Percentiles rank a stretch among this genome's conserved stretches.
These are phyloP conservation scores for Pampusana beccarii DNA, from an alignment of 2,113 vertebrate genomes.

Conservation along the genomic window DNA sequence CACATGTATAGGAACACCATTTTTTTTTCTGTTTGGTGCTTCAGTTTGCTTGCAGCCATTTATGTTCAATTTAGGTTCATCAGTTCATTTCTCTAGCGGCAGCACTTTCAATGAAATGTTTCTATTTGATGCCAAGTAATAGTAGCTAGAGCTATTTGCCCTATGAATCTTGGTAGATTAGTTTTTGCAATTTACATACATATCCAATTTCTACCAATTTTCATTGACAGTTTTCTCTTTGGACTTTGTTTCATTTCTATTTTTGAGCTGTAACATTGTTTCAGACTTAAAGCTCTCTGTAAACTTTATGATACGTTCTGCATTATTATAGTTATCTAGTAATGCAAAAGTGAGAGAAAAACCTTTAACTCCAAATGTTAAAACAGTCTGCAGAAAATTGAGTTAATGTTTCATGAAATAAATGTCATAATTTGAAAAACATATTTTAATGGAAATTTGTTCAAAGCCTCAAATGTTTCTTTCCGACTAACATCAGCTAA, in stretches of 20 bases:
- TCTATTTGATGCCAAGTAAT: constrained; percentile 53
- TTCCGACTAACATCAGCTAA: not conserved
- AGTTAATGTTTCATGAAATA: constrained; percentile 59
- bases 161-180: constrained; percentile 63
- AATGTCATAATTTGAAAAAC: constrained; percentile 3
- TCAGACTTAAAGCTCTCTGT: constrained; percentile 19
- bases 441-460: constrained; percentile 9
- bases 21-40: not conserved
- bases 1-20: not conserved
- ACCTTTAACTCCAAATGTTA: constrained; percentile 34
- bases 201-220: constrained; percentile 67
- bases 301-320: constrained; percentile 48
- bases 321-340: constrained; percentile 40
- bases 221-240: constrained; percentile 52
- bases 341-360: constrained; percentile 20
- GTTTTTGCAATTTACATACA: constrained; percentile 66
- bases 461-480: not conserved
- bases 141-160: constrained; percentile 51
- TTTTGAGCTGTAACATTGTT: constrained; percentile 32
- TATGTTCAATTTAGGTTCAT: constrained; percentile 68
- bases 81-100: constrained; percentile 54
- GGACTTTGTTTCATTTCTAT: constrained; percentile 49
- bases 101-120: constrained; percentile 56
- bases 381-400: constrained; percentile 26
- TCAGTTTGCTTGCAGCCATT: constrained; percentile 45